Conservation (phyloP, 2,113 vertebrate genomes). For the Ptilorrhoa leucosticta region DNA sequence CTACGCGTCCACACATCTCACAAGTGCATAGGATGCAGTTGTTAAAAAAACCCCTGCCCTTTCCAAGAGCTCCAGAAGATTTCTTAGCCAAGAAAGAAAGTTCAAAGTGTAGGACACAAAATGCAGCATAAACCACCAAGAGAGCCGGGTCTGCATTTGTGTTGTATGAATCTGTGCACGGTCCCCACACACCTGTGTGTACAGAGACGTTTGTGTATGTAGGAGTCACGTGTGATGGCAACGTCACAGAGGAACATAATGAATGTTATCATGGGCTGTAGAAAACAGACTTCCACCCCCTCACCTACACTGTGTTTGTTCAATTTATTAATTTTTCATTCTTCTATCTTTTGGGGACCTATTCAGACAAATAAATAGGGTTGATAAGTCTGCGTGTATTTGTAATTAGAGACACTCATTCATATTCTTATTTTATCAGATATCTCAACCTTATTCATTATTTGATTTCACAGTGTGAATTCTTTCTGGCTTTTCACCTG, state of each 20-base stretch:
- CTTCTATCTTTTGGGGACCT: not conserved
- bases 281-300: not conserved
- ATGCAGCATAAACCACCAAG: not conserved
- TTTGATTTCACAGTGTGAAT: not conserved
- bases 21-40: not conserved
- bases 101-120: not conserved
- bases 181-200: accelerated
- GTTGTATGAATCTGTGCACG: accelerated
- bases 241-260: not conserved
- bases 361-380: not conserved
- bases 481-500: not conserved
- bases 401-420: not conserved
- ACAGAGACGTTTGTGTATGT: too few species aligned
- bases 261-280: not conserved
- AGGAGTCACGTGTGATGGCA: not conserved
- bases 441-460: not conserved
- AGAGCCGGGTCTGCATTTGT: not conserved
- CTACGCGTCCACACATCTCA: not conserved
- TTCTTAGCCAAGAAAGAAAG: not conserved
- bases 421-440: not conserved
- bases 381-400: not conserved
- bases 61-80: not conserved
- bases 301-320: not conserved
- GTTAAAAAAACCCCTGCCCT: not conserved
- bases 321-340: not conserved